Conservation (phyloP, 2,888 invertebrate species). For the Stratiomys singularior region DNA sequence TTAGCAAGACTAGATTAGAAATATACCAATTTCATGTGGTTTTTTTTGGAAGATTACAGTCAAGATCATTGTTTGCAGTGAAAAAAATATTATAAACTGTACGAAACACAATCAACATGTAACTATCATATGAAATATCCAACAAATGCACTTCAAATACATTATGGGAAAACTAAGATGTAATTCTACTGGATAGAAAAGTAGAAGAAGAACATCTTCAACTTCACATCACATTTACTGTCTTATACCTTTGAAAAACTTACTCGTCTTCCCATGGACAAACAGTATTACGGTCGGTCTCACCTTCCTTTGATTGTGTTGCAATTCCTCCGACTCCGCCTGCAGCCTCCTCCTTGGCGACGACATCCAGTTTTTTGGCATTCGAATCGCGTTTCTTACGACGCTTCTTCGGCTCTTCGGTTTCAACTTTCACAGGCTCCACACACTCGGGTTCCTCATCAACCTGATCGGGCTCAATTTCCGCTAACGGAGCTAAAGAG, state of each 20-base stretch:
- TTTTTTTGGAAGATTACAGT: too few species aligned
- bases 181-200: conserved; percentile 52
- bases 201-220: conserved; percentile 52
- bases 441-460: conserved; percentile 69
- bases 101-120: too few species aligned
- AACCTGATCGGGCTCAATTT: conserved; percentile 75
- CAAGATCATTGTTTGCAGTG: too few species aligned
- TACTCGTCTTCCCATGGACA: conserved; percentile 97
- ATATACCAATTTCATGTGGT: too few species aligned
- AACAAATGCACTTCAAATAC: not conserved
- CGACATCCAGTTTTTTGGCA: conserved; percentile 56
- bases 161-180: conserved; percentile 11
- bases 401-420: conserved; percentile 58
- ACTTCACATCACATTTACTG: conserved; percentile 43
- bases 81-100: too few species aligned
- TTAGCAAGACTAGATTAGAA: too few species aligned
- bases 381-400: conserved; percentile 60
- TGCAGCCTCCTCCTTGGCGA: conserved; percentile 43
- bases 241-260: conserved; percentile 67
- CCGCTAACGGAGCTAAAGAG: conserved; percentile 74
- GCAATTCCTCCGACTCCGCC: not conserved
- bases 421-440: conserved; percentile 55
- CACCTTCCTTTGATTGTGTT: conserved; percentile 51
- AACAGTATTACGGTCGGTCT: conserved; percentile 78
- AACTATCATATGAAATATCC: too few species aligned